Evolutionary conservation across 2,888 invertebrate species (phyloP).

Genomic region (Brenthis ino): DNA sequence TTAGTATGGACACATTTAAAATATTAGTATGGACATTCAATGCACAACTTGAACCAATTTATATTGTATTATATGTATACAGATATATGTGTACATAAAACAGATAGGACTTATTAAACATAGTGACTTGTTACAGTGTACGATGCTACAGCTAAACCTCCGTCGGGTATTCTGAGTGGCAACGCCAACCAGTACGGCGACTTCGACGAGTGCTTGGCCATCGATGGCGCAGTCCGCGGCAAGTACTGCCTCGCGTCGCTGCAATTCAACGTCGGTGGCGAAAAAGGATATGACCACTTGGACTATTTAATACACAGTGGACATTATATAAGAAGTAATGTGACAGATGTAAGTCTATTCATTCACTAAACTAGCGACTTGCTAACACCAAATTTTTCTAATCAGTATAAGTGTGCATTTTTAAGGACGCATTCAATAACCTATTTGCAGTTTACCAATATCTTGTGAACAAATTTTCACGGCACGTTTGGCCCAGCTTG

Average conservation of each 20-base stretch:
- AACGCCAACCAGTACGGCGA: conserved; percentile 88
- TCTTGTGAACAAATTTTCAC: no score
- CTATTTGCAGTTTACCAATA: no score
- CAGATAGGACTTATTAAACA: not conserved
- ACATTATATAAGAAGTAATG: conserved; percentile 76
- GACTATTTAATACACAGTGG: conserved; percentile 78
- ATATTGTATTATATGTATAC: no score
- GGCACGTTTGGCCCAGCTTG: no score
- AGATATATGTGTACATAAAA: no score
- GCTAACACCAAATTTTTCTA: no score
- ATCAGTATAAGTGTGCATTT: no score
- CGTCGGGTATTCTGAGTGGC: conserved; percentile 86
- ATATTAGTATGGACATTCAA: no score
- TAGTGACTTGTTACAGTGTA: conserved; percentile 82
- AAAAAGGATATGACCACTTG: conserved; percentile 53
- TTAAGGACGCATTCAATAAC: no score
- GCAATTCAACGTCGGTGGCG: conserved; percentile 64
- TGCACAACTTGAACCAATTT: no score
- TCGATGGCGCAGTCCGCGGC: conserved; percentile 80
- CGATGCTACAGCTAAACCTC: conserved; percentile 87
- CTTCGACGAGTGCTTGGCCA: conserved; percentile 85
- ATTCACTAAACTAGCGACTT: not conserved
- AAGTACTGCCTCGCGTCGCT: conserved; percentile 86
- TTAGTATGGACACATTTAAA: no score
- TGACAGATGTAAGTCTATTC: conserved; percentile 77